phyloP scores from a whole-genome alignment of 2,113 vertebrate species.

The Phrynosoma platyrhinos region DNA sequence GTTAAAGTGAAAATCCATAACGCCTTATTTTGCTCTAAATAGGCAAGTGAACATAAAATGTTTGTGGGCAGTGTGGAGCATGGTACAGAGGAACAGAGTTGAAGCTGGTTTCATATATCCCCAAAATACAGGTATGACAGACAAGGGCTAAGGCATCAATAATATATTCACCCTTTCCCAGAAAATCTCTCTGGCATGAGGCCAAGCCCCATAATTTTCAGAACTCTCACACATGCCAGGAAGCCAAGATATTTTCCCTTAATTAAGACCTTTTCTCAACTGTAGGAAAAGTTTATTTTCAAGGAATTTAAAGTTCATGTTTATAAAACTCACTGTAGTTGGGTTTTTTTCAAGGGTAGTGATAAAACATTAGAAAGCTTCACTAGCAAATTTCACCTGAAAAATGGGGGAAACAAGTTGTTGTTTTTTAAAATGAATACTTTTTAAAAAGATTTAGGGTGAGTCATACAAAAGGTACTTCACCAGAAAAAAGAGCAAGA shows the following conservation, averaged over 20 bases:
- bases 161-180: conserved; percentile 22
- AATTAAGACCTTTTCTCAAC: background rate
- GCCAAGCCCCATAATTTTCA: conserved; percentile 23
- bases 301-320: background rate
- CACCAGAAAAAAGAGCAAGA: background rate
- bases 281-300: background rate
- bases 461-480: conserved; percentile 35
- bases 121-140: conserved; percentile 9
- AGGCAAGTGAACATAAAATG: conserved; percentile 6
- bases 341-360: background rate
- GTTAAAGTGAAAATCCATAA: background rate
- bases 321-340: background rate
- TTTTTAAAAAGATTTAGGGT: background rate
- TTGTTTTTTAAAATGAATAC: background rate
- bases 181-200: conserved; percentile 22
- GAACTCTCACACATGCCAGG: background rate
- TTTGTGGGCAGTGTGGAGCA: background rate
- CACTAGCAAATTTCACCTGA: background rate
- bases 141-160: conserved; percentile 2
- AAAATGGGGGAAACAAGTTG: conserved; percentile 1
- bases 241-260: background rate
- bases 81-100: background rate
- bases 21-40: background rate
- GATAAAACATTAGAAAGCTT: conserved; percentile 23
- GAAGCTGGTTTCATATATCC: background rate